A percentile compares a stretch with the other conserved stretches of the same genome.
These are phyloP conservation scores for Bolinopsis microptera DNA, from an alignment of 37 sponge, comb jelly and placozoan genomes.

Conservation along the genomic window DNA sequence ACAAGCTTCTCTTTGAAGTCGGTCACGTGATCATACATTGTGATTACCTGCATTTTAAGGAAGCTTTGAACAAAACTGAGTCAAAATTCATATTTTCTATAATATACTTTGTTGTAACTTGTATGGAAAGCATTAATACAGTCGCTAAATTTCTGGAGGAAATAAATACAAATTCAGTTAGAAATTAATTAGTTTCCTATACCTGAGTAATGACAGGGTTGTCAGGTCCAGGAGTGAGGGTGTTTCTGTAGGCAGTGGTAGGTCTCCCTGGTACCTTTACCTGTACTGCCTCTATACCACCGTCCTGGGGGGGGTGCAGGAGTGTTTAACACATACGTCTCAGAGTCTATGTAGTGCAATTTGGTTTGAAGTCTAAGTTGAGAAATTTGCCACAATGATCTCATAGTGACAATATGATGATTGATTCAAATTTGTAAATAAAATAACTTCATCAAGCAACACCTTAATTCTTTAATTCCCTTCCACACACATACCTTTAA, in stretches of 20 bases:
- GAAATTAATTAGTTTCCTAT: too few relatives aligned
- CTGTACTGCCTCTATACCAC: neutral
- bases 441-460: too few relatives aligned
- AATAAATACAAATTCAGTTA: too few relatives aligned
- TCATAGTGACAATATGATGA: neutral
- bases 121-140: too few relatives aligned
- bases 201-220: conserved; percentile 50
- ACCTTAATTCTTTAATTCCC: too few relatives aligned
- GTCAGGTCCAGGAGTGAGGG: conserved; percentile 58
- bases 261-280: neutral
- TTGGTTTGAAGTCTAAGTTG: too few relatives aligned
- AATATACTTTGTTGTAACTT: too few relatives aligned
- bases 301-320: neutral
- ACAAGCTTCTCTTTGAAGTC: conserved; percentile 51
- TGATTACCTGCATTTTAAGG: conserved; percentile 41
- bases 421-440: neutral
- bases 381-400: neutral
- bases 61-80: neutral
- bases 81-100: neutral
- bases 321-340: too few relatives aligned
- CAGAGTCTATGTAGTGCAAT: too few relatives aligned
- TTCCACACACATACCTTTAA: too few relatives aligned
- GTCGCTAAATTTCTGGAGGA: too few relatives aligned
- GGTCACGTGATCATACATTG: conserved; percentile 58
- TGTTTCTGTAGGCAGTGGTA: conserved; percentile 12